Percentiles rank a stretch among this genome's conserved stretches.
phyloP scores from a whole-genome alignment of 2,888 invertebrate species.

The Willowsia nigromaculata region DNA sequence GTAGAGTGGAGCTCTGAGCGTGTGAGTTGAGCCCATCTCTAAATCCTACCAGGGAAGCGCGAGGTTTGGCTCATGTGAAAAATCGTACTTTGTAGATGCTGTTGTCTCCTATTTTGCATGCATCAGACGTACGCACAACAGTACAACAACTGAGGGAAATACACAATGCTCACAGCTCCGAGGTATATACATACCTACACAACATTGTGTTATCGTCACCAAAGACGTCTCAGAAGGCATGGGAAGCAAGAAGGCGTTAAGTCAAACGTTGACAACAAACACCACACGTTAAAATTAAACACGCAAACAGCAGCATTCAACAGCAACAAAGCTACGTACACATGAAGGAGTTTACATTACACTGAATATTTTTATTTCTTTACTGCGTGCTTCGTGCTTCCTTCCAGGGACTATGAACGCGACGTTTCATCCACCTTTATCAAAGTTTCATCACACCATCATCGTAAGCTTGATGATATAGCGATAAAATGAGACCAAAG shows the following conservation, averaged over 20 bases:
- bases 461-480: not conserved
- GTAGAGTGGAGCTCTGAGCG: not conserved
- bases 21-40: not conserved
- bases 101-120: slow-evolving; percentile 1
- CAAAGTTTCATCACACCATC: slow-evolving; percentile 17
- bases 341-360: not conserved
- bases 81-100: not conserved
- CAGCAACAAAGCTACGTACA: not conserved
- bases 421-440: not conserved
- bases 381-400: not conserved
- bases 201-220: no score
- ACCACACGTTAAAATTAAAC: slow-evolving; percentile 15
- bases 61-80: slow-evolving; percentile 1
- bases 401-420: not conserved
- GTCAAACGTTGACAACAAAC: slow-evolving; percentile 39
- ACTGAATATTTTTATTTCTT: not conserved
- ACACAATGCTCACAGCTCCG: not conserved
- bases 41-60: not conserved
- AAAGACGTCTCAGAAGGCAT: not conserved
- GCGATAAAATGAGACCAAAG: not conserved
- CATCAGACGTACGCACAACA: not conserved
- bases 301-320: not conserved
- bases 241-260: slow-evolving; percentile 27
- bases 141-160: not conserved
- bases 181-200: not conserved